Evolutionary conservation across 2,797 vertebrate genomes (phyloP).

Genomic region (Anguilla pacifica): DNA sequence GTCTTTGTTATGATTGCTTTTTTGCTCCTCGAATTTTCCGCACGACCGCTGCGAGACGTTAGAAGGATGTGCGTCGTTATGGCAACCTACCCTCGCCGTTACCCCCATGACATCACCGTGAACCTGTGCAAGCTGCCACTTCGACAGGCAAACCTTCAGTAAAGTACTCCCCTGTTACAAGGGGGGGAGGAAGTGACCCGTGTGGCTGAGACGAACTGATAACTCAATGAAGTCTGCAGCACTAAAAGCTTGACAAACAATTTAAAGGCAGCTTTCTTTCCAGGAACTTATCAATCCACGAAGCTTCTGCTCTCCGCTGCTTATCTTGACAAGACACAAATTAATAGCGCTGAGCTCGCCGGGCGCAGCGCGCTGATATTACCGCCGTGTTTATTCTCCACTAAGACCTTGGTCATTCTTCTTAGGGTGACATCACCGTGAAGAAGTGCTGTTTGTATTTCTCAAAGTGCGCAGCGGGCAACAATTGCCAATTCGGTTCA

Average conservation of each 20-base stretch:
- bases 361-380: background rate
- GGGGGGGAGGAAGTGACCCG: background rate
- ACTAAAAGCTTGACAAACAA: conserved; percentile 21
- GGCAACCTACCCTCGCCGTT: background rate
- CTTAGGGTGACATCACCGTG: background rate
- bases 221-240: conserved; percentile 4
- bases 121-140: background rate
- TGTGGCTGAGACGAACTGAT: background rate
- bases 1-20: background rate
- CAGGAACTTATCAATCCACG: background rate
- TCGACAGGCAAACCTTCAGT: background rate
- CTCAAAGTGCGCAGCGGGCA: background rate
- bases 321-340: conserved; percentile 13
- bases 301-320: background rate
- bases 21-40: background rate
- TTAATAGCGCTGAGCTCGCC: conserved; percentile 2
- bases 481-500: background rate
- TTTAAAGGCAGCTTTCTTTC: background rate
- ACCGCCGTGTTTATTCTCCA: background rate
- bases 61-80: background rate
- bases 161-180: background rate
- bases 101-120: background rate
- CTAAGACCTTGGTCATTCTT: background rate
- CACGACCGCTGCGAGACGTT: background rate
- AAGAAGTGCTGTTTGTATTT: background rate